phyloP scores from a whole-genome alignment of 2,113 vertebrate genomes.

The Nipponia nippon region DNA sequence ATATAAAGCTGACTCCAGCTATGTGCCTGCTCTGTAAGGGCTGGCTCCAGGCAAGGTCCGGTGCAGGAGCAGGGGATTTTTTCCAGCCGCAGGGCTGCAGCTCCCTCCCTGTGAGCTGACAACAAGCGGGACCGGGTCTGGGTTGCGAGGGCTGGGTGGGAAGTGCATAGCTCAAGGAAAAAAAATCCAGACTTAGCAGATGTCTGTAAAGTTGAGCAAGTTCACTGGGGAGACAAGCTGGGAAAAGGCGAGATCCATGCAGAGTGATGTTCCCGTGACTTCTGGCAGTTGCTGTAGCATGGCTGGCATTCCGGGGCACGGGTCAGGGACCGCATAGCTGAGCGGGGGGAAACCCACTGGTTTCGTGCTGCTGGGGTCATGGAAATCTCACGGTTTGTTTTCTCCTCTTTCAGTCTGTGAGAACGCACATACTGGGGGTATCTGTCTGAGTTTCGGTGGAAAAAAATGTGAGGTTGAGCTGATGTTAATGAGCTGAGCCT shows the following conservation, averaged over 20 bases:
- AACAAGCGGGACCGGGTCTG: accelerated
- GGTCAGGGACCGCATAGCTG: neutral
- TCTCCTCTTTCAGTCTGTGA: neutral
- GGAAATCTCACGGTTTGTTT: neutral
- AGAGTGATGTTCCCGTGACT: neutral
- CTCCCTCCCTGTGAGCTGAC: accelerated
- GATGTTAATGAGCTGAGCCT: neutral
- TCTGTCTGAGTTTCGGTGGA: neutral
- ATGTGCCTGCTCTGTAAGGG: neutral
- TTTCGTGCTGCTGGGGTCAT: neutral
- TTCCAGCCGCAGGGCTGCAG: neutral
- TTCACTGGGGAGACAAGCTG: neutral
- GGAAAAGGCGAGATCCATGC: neutral
- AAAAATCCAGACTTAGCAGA: neutral
- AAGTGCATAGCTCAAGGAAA: neutral
- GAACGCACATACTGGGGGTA: accelerated
- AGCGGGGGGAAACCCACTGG: neutral
- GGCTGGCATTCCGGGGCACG: neutral
- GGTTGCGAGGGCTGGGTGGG: neutral
- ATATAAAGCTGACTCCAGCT: neutral
- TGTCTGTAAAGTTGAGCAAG: neutral
- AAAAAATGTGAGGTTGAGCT: neutral
- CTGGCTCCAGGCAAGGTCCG: neutral
- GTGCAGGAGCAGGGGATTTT: neutral
- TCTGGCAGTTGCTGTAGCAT: accelerated